Evolutionary conservation across 2,888 invertebrate genomes (phyloP), one percentile per base, ranked within the genome.

Genomic region (Bunonema sp.): DNA sequence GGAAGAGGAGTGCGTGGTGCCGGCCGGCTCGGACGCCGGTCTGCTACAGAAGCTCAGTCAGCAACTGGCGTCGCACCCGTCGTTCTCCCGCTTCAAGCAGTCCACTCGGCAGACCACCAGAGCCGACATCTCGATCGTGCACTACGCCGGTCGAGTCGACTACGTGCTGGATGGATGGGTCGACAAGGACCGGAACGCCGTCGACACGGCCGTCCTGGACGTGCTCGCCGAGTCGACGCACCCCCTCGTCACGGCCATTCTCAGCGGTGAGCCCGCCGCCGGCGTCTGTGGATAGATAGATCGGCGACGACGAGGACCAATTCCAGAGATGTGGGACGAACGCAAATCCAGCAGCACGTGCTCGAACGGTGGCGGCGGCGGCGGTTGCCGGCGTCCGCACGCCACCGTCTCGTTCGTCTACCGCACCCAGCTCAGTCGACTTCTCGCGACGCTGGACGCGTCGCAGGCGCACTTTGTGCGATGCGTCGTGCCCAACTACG

Each of bases 101-200:
- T 54, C 58, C 2, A 52, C 52, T 55, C 34, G 36, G 40, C 16
- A 16, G n/a, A 15, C 36, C 5, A 4, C 4, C 2, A 24, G 26
- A 18, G 20, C 28, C 28, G 8, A 56, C 34, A 53, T 55, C 36
- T 37, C 47, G 4, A 46, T 56, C 29, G 59, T 67, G 43, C 72
- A 72, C 46, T 72, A 72, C 49, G 72, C 72, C 44, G 72, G 72
- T 24, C 42, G 68, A 61, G 72, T 72, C 21, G 65, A 64, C 41
- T 73, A 73, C 65, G 71, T 69, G 56, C 69, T 71, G 23, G 62
- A 61, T 39, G 70, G 70, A 20, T 72, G 72, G 72, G 49, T 73
- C 42, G 71, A 73, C 53, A 73, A 72, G 57, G 73, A 72, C 28
- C 24, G 33, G 40, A 70, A 71, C 62, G 70, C 70, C 16, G 55